These are phyloP conservation scores for Calliopum simillimum DNA, from an alignment of 2,888 invertebrate species.

Conservation along the genomic window DNA sequence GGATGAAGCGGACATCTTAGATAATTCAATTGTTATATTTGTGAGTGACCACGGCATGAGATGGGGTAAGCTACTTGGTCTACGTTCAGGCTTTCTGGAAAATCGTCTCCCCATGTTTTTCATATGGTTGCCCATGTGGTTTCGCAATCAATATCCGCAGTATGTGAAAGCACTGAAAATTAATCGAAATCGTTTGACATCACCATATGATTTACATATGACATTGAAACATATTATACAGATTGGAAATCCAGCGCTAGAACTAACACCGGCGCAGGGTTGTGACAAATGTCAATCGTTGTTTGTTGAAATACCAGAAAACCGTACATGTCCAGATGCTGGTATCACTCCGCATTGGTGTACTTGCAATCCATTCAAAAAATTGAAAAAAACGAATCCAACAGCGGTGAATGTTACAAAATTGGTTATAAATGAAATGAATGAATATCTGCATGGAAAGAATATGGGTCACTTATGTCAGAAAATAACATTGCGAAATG, in stretches of 20 bases:
- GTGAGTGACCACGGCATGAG: conserved; percentile 84
- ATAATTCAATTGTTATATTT: conserved; percentile 77
- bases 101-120: conserved; percentile 81
- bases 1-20: conserved; percentile 70
- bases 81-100: conserved; percentile 79
- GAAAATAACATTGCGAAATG: conserved; percentile 39
- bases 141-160: conserved; percentile 69
- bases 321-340: conserved; percentile 76
- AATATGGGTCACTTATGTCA: conserved; percentile 49
- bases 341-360: conserved; percentile 81
- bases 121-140: conserved; percentile 75
- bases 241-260: conserved; percentile 55
- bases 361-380: conserved; percentile 73
- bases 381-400: conserved; percentile 24
- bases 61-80: conserved; percentile 75
- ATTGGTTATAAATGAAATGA: conserved; percentile 49
- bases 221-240: conserved; percentile 74
- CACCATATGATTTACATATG: conserved; percentile 80
- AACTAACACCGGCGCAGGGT: conserved; percentile 56
- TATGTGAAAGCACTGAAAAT: conserved; percentile 69
- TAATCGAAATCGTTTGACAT: conserved; percentile 75
- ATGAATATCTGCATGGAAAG: conserved; percentile 46
- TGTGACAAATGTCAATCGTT: conserved; percentile 76
- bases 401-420: conserved; percentile 29
- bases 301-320: conserved; percentile 71